Evolutionary conservation across 2,797 vertebrate genomes (phyloP), one percentile per base, ranked within the genome.

Genomic region (Pseudochaenichthys georgianus): DNA sequence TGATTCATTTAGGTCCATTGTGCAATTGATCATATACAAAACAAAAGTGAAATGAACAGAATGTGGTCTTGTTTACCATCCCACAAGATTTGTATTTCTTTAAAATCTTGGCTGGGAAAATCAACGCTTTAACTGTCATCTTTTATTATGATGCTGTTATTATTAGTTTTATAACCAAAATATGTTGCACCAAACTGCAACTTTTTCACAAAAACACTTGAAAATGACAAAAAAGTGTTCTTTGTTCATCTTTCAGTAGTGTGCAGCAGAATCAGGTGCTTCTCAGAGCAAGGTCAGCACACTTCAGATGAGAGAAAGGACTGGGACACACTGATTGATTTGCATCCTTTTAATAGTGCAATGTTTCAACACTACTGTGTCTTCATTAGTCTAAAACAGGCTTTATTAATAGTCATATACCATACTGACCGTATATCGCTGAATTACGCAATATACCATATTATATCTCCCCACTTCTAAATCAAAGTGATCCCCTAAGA

Each of bases 401-500:
- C 41, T 66, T 66, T 52, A 23, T 61, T 74, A 51, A 61, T 41
- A 54, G 41, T 74, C 64, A 71, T 59, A 75, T 75, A 78, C 64
- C 47, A 85, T 70, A 81, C 51, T 17, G 17, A 46, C 45, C 13
- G 0, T 64, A 3, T 68, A 64, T 83, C 74, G 60, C 54, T 61
- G 88, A 51, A 80, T 70, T 69, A 69, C 64, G 48, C n/a, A 60
- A 23, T 46, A 15, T 51, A 73, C 54, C 16, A 1, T 55, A 76
- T 74, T 70, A 46, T 52, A 64, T 70, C 16, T 58, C 42, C 70
- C 41, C 34, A 67, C 64, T 75, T 82, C 38, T 74, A 67, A 82
- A 75, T 74, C 81, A 77, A 62, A 67, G 81, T 73, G 57, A 76
- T 80, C 69, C 74, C 77, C 60, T 50, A 71, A 78, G 59, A 85